Evolutionary conservation across 2,113 vertebrate genomes (phyloP).

Genomic region (Lasiurus cinereus): DNA sequence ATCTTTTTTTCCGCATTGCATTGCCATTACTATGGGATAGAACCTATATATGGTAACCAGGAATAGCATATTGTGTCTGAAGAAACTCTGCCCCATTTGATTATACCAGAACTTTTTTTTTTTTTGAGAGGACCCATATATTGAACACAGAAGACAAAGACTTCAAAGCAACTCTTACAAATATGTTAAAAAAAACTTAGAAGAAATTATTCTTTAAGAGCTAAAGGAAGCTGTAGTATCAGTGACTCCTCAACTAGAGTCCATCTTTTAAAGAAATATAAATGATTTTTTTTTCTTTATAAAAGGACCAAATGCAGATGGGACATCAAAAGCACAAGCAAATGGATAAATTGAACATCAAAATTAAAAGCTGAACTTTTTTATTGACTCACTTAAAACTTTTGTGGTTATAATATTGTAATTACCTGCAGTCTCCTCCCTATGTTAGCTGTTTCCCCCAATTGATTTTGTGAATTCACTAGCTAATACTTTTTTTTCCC

Average conservation of each 20-base stretch:
- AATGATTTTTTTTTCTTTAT: too few species aligned
- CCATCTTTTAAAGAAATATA: too few species aligned
- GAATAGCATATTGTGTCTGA: background rate
- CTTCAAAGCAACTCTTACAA: too few species aligned
- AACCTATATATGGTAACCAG: background rate
- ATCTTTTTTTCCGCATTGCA: background rate
- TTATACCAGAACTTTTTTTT: background rate
- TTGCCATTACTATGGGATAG: background rate
- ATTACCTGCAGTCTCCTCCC: background rate
- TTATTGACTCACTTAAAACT: background rate
- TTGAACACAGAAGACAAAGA: too few species aligned
- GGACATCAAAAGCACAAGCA: too few species aligned
- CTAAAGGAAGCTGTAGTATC: too few species aligned
- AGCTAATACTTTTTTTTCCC: background rate
- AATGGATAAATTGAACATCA: too few species aligned
- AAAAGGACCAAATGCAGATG: too few species aligned
- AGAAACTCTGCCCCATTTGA: background rate
- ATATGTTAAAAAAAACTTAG: too few species aligned
- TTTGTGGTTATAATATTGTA: background rate
- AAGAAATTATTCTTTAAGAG: too few species aligned
- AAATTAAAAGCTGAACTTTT: background rate
- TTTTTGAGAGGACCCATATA: too few species aligned
- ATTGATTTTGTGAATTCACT: background rate
- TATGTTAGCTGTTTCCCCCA: background rate
- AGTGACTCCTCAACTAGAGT: too few species aligned